Percentiles rank a stretch among this genome's conserved stretches.
phyloP scores from a whole-genome alignment of 2,113 vertebrate species.

The Choloepus hoffmanni region DNA sequence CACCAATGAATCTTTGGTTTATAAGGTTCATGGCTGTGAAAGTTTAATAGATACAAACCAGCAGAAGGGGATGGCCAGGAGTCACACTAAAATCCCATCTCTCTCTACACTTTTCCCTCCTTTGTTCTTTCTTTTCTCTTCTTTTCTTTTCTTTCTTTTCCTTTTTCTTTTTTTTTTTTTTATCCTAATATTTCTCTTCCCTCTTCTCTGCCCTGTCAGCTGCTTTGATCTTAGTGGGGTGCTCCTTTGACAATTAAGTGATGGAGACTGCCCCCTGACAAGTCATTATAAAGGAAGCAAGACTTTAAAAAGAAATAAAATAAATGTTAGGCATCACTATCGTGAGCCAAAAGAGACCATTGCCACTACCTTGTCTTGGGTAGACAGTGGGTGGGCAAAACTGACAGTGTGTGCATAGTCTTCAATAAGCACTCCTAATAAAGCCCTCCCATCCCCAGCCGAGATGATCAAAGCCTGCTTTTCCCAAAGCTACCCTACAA shows the following conservation, averaged over 20 bases:
- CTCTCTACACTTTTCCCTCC: neutral
- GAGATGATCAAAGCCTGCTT: constrained; percentile 65
- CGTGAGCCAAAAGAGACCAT: neutral
- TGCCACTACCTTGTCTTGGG: constrained; percentile 7
- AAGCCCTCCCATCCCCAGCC: neutral
- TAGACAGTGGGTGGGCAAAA: constrained; percentile 63
- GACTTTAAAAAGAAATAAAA: constrained; percentile 73
- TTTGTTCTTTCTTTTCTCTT: neutral
- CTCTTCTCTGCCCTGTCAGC: neutral
- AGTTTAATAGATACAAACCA: neutral
- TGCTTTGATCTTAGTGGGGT: constrained; percentile 54
- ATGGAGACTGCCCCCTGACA: neutral
- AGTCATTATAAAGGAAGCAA: constrained; percentile 8
- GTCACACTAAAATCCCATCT: neutral
- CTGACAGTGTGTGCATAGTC: neutral
- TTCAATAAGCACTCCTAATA: constrained; percentile 32
- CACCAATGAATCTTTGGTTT: neutral
- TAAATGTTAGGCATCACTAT: constrained; percentile 37
- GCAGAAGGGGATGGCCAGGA: neutral
- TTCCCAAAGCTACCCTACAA: neutral
- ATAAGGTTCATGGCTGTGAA: neutral
- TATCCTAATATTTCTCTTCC: constrained; percentile 54
- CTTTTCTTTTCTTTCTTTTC: neutral
- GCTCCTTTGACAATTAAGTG: constrained; percentile 65
- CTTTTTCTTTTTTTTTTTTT: neutral